Evolutionary conservation across 2,113 vertebrate species (phyloP), one percentile per base, ranked within the genome.

Genomic region (Typhlomys cinereus): DNA sequence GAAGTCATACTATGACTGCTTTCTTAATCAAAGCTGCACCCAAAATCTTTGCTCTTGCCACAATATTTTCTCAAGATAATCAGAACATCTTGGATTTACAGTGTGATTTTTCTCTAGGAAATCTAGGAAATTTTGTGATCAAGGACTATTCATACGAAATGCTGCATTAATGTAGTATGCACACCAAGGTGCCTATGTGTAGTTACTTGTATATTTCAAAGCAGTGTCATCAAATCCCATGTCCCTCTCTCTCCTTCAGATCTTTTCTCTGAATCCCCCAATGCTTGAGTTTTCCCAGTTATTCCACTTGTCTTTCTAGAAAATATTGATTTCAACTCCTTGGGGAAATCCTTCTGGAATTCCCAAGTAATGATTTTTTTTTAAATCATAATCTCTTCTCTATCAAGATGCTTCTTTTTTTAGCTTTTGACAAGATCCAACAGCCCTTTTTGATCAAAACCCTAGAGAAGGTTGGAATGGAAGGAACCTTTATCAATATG

Each of bases 1-100:
- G 36, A 59, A 4, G 2, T n/a, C 78, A 13, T 79, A 7, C 20
- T 20, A 50, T 48, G 29, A 88, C 74, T 64, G 94, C 59, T 75
- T 92, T 21, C 1, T 86, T 59, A 90, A 17, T 80, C 27, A 90
- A 90, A 36, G 3, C 52, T 85, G 29, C 67, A 89, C 41, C 44
- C 31, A 89, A 93, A 93, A 10, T 91, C 76, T 90, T 7, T 66
- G 11, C 3, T 59, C 3, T 70, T 87, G 62, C 62, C 11, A 75
- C 15, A 75, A 11, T 88, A 79, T 83, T 71, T 88, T 62, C 21
- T 20, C 79, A 85, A 90, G 64, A 84, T 80, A 94, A 79, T 75
- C 17, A 78, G 46, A 23, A 2, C 4, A 74, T 88, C 5, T 74
- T 79, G 7, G 5, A 92, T 62, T 93, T 85, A 76, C 4, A 83